phyloP scores from a whole-genome alignment of 2,797 vertebrate species.

The Artibeus jamaicensis region DNA sequence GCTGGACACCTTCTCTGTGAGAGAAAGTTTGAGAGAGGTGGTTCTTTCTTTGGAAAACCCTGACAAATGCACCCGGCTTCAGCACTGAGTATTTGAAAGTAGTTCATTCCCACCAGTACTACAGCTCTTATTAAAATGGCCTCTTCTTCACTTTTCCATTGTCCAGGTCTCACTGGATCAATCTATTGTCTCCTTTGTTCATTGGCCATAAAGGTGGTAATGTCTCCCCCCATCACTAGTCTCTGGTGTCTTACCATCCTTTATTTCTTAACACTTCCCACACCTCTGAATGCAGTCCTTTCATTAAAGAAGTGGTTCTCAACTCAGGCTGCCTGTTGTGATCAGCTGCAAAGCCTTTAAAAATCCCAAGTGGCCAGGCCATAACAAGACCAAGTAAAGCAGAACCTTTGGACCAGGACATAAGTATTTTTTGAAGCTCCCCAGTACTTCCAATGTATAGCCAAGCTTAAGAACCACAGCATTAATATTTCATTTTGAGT shows the following conservation, averaged over 20 bases:
- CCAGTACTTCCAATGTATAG: not conserved
- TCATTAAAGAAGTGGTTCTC: not conserved
- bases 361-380: not conserved
- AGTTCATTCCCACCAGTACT: not conserved
- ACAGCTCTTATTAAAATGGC: not conserved
- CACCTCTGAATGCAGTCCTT: not conserved
- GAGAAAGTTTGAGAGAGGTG: not conserved
- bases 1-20: too few species aligned
- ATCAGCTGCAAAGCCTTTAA: constrained; percentile 1
- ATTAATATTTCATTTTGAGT: not conserved
- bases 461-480: not conserved
- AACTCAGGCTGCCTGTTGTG: not conserved
- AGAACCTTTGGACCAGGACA: not conserved
- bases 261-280: not conserved
- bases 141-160: not conserved
- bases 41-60: not conserved
- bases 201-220: not conserved
- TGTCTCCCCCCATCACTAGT: not conserved
- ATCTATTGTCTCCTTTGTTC: not conserved
- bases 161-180: not conserved
- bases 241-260: not conserved
- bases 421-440: not conserved
- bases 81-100: not conserved
- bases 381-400: constrained; percentile 22
- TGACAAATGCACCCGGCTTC: not conserved